A percentile compares a stretch with the other conserved stretches of the same genome.
Conservation (phyloP, 2,797 vertebrate genomes). For the Rhabdophis nuchalis region DNA sequence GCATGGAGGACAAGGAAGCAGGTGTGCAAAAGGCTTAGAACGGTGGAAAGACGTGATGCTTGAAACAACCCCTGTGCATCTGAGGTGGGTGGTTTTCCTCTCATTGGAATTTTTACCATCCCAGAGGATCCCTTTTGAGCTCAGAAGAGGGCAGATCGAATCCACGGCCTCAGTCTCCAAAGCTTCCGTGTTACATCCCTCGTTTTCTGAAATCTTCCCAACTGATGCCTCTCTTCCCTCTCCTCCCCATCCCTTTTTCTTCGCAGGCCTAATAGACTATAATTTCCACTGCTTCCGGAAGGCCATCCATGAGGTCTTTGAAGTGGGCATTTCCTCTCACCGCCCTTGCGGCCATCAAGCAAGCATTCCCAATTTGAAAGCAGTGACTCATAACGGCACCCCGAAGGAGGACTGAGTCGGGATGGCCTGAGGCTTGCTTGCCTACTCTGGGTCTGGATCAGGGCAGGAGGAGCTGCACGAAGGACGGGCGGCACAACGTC, state of each 20-base stretch:
- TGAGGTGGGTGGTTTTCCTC: not conserved
- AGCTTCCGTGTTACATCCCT: not conserved
- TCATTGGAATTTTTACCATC: not conserved
- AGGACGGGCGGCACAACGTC: slow-evolving; percentile 54
- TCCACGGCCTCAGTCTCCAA: not conserved
- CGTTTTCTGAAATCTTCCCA: not conserved
- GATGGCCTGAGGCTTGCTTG: not conserved
- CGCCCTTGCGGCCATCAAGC: slow-evolving; percentile 79
- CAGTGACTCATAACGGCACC: slow-evolving; percentile 90
- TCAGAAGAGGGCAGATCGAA: not conserved
- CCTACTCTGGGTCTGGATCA: not conserved
- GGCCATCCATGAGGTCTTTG: slow-evolving; percentile 98
- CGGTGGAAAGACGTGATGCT: not conserved
- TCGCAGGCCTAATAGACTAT: slow-evolving; percentile 97
- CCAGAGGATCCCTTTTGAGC: not conserved
- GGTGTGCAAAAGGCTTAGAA: not conserved
- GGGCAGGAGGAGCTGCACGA: slow-evolving; percentile 45
- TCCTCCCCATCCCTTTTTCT: not conserved
- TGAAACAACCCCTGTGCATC: not conserved
- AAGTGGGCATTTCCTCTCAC: slow-evolving; percentile 88
- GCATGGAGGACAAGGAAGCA: not conserved
- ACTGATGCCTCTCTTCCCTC: not conserved
- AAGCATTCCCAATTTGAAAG: slow-evolving; percentile 85
- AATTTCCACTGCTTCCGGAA: slow-evolving; percentile 99
- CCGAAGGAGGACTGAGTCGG: slow-evolving; percentile 68